Base-by-base conservation (phyloP, 2,113 vertebrate genomes). In the Brachyhypopomus occidentalis region DNA sequence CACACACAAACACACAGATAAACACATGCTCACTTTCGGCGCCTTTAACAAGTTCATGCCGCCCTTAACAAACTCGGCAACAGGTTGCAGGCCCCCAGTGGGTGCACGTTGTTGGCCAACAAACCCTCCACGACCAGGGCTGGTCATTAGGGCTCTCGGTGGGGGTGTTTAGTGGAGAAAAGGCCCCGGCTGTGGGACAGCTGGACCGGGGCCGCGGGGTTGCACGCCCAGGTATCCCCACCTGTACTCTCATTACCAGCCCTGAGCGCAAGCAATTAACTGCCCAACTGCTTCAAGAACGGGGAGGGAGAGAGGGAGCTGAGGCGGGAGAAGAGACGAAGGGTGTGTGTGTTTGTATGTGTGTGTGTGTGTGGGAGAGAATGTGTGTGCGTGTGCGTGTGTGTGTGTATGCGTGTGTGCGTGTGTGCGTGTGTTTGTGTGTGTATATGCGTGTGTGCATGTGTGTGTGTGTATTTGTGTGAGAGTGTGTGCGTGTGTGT, bases 81-180 rank as follows among this genome's bases (percentile, higher is more conserved):
- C 83, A 85, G 83, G 81, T 86, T 85, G 76, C 71, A 82, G 80
- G 84, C 64, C 75, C 82, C 79, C 83, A 86, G 77, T 84, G 80
- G 66, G 84, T 84, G 81, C 70, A 38, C 78, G 69, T 88, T 89
- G 88, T 89, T 88, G 85, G 81, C 87, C 88, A 83, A 89, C 87
- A 89, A 88, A 82, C 85, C 81, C 78, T 52, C 73, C 64, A 80
- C 73, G 72, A 79, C 81, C 84, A 72, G 58, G 83, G 27, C 84
- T 86, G 78, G 84, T 85, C 86, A 89, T 88, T 89, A 89, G 79
- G 79, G 81, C 48, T 80, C 83, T 85, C 84, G 60, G 88, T 62
- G 80, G 88, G 88, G 83, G 81, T 71, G 73, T 72, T 62, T 58
- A 80, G 60, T 73, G 83, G 83, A 88, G 78, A 86, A 86, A 81